A percentile compares a stretch with the other conserved stretches of the same genome.
Evolutionary conservation across 2,113 vertebrate species (phyloP).

Genomic region (Numenius arquata): DNA sequence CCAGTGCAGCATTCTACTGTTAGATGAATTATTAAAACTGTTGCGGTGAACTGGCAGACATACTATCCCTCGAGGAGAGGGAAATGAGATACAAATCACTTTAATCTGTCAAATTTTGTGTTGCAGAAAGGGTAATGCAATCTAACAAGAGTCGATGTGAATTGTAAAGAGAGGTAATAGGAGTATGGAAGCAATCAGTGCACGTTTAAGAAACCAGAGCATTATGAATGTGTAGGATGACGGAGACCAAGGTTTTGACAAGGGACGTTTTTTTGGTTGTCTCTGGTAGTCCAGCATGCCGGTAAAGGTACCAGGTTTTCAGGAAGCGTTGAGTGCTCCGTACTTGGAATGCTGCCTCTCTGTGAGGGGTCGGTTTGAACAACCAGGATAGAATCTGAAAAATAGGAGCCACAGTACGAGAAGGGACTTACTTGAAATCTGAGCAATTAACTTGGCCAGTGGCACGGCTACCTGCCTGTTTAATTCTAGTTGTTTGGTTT

Average conservation of each 20-base stretch:
- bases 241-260: background rate
- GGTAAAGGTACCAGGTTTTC: background rate
- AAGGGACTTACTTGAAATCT: background rate
- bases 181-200: background rate
- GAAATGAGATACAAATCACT: background rate
- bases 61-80: background rate
- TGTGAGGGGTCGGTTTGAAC: background rate
- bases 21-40: background rate
- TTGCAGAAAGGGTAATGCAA: background rate
- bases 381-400: background rate
- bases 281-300: background rate
- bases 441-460: background rate
- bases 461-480: background rate
- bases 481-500: background rate
- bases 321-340: background rate
- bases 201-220: accelerated
- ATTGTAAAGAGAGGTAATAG: background rate
- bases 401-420: background rate
- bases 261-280: background rate
- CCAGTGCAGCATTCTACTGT: background rate
- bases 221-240: background rate
- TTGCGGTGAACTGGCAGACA: background rate
- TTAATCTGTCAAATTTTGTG: background rate
- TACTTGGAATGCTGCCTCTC: background rate
- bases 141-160: background rate